These are phyloP conservation scores for Panagrolaimus sp. DNA, from an alignment of 1,140 invertebrate genomes.

Conservation along the genomic window DNA sequence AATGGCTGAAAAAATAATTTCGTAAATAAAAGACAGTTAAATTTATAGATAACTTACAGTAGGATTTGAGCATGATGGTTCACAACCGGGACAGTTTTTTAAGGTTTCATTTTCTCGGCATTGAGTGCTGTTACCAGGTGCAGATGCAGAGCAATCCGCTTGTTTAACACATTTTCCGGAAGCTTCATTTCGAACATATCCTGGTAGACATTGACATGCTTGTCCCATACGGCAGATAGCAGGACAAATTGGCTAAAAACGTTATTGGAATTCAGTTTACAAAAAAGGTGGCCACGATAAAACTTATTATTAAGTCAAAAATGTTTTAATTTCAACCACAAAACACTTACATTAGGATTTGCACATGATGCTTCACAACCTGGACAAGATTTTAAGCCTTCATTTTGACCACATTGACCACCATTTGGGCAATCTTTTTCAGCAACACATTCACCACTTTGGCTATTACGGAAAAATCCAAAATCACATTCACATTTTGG, in stretches of 20 bases:
- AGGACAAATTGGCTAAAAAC: not conserved
- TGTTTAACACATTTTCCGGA: not conserved
- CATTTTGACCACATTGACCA: not conserved
- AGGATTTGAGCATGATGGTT: not conserved
- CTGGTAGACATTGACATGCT: not conserved
- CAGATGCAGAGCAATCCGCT: not conserved
- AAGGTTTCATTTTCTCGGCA: not conserved
- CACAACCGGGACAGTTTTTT: not conserved
- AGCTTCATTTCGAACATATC: not conserved
- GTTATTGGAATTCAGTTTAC: too few relatives aligned
- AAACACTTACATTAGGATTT: not conserved
- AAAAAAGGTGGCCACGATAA: too few relatives aligned
- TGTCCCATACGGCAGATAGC: not conserved
- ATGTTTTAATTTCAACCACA: too few relatives aligned
- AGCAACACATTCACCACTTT: conserved; percentile 2
- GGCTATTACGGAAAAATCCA: not conserved
- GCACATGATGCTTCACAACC: conserved; percentile 1
- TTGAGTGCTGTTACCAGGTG: too few relatives aligned
- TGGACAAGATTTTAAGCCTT: not conserved
- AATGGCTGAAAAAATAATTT: too few relatives aligned
- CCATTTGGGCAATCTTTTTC: not conserved
- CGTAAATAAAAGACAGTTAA: too few relatives aligned
- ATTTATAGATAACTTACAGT: too few relatives aligned
- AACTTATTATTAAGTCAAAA: too few relatives aligned
- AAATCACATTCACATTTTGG: not conserved